Percentiles rank a stretch among this genome's conserved stretches.
phyloP scores from a whole-genome alignment of 2,888 invertebrate species.

The Unio delphinus region DNA sequence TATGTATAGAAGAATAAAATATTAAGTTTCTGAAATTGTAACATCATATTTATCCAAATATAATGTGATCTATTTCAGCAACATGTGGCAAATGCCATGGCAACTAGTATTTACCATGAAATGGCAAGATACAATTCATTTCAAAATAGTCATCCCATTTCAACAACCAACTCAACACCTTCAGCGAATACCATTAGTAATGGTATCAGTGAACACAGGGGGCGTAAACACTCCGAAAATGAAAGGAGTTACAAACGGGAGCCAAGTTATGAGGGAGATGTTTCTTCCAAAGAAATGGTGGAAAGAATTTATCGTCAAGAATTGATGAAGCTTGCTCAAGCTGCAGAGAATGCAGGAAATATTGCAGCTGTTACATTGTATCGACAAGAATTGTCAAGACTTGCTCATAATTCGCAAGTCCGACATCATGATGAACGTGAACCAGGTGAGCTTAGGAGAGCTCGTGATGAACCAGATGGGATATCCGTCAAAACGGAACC shows the following conservation, averaged over 20 bases:
- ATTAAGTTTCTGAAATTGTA: no score
- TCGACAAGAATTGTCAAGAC: slow-evolving; percentile 92
- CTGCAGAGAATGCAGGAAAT: slow-evolving; percentile 68
- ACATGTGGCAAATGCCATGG: slow-evolving; percentile 64
- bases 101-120: slow-evolving; percentile 75
- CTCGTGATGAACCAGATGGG: slow-evolving; percentile 34
- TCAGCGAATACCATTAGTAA: slow-evolving; percentile 7
- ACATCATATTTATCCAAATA: no score
- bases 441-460: slow-evolving; percentile 38
- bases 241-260: slow-evolving; percentile 27
- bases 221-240: slow-evolving; percentile 19
- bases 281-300: slow-evolving; percentile 80
- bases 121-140: slow-evolving; percentile 79
- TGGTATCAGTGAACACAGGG: slow-evolving; percentile 10
- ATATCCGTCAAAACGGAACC: slow-evolving; percentile 54
- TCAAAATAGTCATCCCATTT: slow-evolving; percentile 18
- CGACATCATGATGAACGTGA: slow-evolving; percentile 79
- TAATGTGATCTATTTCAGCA: slow-evolving; percentile 46
- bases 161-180: slow-evolving; percentile 22
- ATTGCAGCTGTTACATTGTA: slow-evolving; percentile 81
- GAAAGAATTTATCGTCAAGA: slow-evolving; percentile 75
- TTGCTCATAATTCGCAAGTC: slow-evolving; percentile 75
- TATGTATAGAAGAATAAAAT: no score
- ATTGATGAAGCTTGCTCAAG: slow-evolving; percentile 89
- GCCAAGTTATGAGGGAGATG: slow-evolving; percentile 30